Base-by-base conservation (phyloP, 2,113 vertebrate species). In the Ibidorhyncha struthersii region DNA sequence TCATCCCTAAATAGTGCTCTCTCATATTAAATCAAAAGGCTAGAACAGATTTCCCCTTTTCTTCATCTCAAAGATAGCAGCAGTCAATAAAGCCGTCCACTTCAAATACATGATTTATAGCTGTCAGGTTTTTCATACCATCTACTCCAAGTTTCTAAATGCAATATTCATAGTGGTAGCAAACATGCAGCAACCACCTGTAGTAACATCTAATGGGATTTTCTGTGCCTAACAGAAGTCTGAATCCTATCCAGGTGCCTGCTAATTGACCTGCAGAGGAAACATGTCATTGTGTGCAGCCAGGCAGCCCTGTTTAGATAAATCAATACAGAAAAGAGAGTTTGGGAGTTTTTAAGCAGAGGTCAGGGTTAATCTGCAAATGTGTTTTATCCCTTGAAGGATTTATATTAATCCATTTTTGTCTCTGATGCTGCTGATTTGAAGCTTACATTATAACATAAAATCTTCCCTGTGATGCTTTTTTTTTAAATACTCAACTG, bases 371-470 rank as follows among this genome's bases (percentile, higher is more conserved):
- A 96, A 97, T 89, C 92, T 95, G 61, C 38, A 97, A 96, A 96
- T 94, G 73, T 82, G 13, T 90, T 93, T 96, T 93, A 89, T 83
- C 56, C 55, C 83, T 96, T 95, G 84, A 96, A 97, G 95, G 83
- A 96, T 90, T 96, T 94, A 23, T 81, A 90, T 91, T 96, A 96
- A 97, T 97, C 93, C 72, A 53, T 15, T 76, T 96, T 97, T 82
- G 22, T 85, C n/a, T 96, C 71, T 96, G 67, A 90, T 89, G 67
- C 4, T 70, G 12, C 36, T 93, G 55, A 95, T 94, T 93, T 76
- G 66, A 86, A 96, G 40, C 65, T 94, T 43, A 90, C 36, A 74
- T 94, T 95, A 67, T 52, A 96, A 89, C 25, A 53, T 80, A 82
- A 65, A 92, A 56, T 85, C 70, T 92, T 67, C 56, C 40, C 36